Percentiles rank a stretch among this genome's conserved stretches.
Conservation (phyloP, 2,797 vertebrate species). For the Vultur gryphus region DNA sequence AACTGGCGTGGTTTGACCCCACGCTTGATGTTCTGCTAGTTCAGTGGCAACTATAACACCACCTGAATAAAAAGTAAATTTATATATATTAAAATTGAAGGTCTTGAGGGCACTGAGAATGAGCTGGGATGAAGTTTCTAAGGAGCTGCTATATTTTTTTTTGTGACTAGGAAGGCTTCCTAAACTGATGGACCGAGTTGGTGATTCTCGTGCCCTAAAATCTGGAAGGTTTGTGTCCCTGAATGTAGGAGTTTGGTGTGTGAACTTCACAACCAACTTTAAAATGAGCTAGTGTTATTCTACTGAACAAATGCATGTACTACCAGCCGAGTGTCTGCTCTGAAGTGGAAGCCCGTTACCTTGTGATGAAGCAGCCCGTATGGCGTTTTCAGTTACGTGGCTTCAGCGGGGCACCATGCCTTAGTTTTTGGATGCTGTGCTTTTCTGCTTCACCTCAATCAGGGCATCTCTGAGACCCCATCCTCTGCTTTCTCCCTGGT, state of each 20-base stretch:
- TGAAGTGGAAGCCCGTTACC: not conserved
- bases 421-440: not conserved
- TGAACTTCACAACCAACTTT: not conserved
- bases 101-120: not conserved
- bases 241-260: not conserved
- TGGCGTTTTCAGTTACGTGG: not conserved
- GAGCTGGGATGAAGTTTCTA: not conserved
- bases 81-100: accelerated
- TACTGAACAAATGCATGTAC: not conserved
- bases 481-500: not conserved
- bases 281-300: not conserved
- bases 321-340: not conserved
- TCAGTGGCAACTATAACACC: not conserved
- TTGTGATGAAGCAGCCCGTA: not conserved
- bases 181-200: not conserved
- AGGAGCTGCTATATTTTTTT: not conserved
- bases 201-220: not conserved
- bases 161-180: not conserved
- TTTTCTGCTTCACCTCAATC: not conserved
- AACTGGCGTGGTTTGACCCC: not conserved
- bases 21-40: accelerated
- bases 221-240: not conserved
- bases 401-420: accelerated
- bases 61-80: not conserved
- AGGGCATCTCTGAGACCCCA: too few relatives aligned